Conservation (phyloP, 2,113 vertebrate genomes). For the Bufo bufo region DNA sequence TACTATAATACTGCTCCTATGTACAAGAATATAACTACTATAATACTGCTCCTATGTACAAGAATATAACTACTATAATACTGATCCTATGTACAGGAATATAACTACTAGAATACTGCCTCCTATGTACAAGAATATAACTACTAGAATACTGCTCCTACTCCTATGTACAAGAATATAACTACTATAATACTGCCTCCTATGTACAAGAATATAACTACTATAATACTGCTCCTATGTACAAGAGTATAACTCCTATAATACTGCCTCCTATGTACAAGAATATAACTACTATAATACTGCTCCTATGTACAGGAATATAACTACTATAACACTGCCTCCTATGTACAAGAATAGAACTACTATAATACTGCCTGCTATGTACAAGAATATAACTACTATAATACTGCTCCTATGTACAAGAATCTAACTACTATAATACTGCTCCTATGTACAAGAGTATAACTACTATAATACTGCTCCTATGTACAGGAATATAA, state of each 20-base stretch:
- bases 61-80: not conserved
- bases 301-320: not conserved
- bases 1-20: conserved; percentile 9
- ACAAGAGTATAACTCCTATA: not conserved
- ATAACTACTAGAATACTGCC: conserved; percentile 11
- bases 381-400: conserved; percentile 3
- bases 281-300: not conserved
- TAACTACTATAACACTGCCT: not conserved
- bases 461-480: conserved; percentile 9
- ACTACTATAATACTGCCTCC: not conserved
- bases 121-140: not conserved
- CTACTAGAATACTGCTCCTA: not conserved
- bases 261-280: not conserved
- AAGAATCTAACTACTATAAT: not conserved
- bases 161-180: not conserved
- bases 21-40: not conserved
- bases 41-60: not conserved
- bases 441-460: not conserved
- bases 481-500: not conserved
- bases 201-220: conserved; percentile 1
- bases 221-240: not conserved
- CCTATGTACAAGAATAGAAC: not conserved
- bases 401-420: not conserved
- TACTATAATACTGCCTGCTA: conserved; percentile 2
- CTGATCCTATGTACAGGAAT: not conserved